Conservation (phyloP, 2,888 invertebrate genomes). For the Balanococcus diminutus region DNA sequence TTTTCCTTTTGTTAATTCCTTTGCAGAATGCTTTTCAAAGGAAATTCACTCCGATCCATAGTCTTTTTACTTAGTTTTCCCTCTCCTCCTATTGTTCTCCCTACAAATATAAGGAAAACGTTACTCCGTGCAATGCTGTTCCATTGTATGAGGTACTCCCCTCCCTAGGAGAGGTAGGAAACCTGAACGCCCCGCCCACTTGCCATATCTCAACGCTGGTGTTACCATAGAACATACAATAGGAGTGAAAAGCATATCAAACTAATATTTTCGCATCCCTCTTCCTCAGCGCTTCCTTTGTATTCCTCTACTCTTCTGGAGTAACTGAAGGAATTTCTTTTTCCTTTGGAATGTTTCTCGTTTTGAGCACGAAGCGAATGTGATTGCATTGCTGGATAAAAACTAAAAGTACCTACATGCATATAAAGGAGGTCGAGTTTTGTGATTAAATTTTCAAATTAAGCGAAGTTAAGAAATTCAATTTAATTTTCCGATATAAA, state of each 20-base stretch:
- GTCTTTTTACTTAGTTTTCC: background rate
- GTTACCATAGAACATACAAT: background rate
- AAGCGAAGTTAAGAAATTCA: background rate
- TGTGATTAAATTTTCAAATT: background rate
- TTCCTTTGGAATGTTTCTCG: too few relatives aligned
- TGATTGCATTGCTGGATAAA: too few relatives aligned
- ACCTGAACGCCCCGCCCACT: background rate
- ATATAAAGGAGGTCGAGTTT: background rate
- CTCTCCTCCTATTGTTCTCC: background rate
- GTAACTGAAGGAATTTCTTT: background rate
- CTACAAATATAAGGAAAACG: background rate
- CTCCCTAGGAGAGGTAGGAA: background rate
- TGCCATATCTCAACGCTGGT: background rate
- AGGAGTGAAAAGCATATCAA: background rate
- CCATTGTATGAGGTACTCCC: background rate
- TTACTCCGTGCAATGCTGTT: background rate
- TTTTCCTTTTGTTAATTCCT: background rate
- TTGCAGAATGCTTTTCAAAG: background rate
- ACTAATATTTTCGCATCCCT: background rate
- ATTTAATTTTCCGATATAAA: too few relatives aligned
- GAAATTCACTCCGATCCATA: background rate
- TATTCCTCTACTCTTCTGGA: background rate
- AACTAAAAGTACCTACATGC: too few relatives aligned
- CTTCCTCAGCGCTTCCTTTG: background rate
- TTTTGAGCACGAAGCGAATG: too few relatives aligned